A percentile compares a stretch with the other conserved stretches of the same genome.
Conservation (phyloP, 2,797 vertebrate species). For the Acanthurus tractus region DNA sequence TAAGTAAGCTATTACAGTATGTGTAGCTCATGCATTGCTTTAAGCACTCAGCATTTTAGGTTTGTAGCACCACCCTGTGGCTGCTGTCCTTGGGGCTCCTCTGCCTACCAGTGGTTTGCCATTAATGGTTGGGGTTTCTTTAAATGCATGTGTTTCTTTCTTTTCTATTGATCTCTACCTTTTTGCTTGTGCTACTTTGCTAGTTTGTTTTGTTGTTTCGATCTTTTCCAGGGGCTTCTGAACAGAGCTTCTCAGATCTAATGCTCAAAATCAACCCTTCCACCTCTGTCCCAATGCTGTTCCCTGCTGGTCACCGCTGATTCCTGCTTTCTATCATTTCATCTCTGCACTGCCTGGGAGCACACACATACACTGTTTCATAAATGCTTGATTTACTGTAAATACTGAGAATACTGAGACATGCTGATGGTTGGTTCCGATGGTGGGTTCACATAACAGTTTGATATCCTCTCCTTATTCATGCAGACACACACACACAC, state of each 20-base stretch:
- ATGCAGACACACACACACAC: slow-evolving; percentile 9
- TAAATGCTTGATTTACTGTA: slow-evolving; percentile 25
- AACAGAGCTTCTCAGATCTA: slow-evolving; percentile 77
- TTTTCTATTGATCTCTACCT: slow-evolving; percentile 62
- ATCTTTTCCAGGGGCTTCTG: slow-evolving; percentile 94
- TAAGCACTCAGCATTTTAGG: slow-evolving; percentile 27
- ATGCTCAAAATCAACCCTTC: slow-evolving; percentile 83
- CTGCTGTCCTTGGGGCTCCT: slow-evolving; percentile 20
- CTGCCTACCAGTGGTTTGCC: slow-evolving; percentile 51
- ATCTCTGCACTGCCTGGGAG: slow-evolving; percentile 86
- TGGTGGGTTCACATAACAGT: slow-evolving; percentile 30
- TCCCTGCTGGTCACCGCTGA: slow-evolving; percentile 89
- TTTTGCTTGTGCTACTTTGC: slow-evolving; percentile 74
- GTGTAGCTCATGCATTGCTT: slow-evolving; percentile 42
- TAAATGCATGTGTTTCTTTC: slow-evolving; percentile 60
- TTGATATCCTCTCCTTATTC: slow-evolving; percentile 19
- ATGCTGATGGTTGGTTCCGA: no score
- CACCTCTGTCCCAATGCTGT: slow-evolving; percentile 91
- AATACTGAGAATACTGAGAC: slow-evolving; percentile 26
- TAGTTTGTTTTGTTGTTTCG: slow-evolving; percentile 82
- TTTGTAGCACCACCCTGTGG: slow-evolving; percentile 74
- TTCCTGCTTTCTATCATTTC: slow-evolving; percentile 97
- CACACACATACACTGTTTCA: slow-evolving; percentile 55
- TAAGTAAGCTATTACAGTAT: neutral
- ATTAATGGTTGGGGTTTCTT: slow-evolving; percentile 45